Base-by-base conservation (phyloP, 2,113 vertebrate genomes). In the Abramis brama region DNA sequence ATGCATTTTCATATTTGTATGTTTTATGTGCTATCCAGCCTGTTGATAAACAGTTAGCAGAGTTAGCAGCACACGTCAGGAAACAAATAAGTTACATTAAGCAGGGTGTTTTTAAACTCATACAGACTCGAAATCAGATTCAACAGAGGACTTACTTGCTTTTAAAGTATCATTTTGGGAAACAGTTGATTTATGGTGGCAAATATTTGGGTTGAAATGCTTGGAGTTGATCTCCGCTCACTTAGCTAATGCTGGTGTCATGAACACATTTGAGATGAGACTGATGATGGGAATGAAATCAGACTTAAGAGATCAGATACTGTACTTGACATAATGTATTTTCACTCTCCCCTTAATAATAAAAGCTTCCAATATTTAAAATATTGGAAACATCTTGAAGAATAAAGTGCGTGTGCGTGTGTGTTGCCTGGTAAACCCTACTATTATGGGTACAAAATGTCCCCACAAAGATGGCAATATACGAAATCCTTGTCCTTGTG, bases 41-140 rank as follows among this genome's bases (percentile, higher is more conserved):
- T 82, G 62, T 52, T 82, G 62, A 33, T 70, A 36, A 70, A 82
- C 45, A 70, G 79, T 66, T 80, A 80, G 59, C 79, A 19, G 47
- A 77, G 27, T 82, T 70, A 82, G 79, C 62, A 70, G 79, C 62
- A 68, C 62, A 30, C 75, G 75, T 12, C 45, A 33, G 43, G 62
- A 68, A 82, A 21, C 19, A 12, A 39, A 71, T 71, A 5, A 39
- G 39, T 39, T 39, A 43, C 36, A 12, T 71, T 23, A 11, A 21
- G 8, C 21, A 43, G 8, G 9, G 36, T 7, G 30, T 59, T 39
- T 45, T 45, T 66, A 36, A 59, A 55, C 15, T 12, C 8, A 66
- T 6, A 3, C 25, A 36, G 6, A 12, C 52, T 39, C 21, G 9
- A 36, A 79, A 23, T n/a, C 10, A 68, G 25, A 21, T 81, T 0